Conservation (phyloP, 2,113 vertebrate species). For the Danionella cerebrum region DNA sequence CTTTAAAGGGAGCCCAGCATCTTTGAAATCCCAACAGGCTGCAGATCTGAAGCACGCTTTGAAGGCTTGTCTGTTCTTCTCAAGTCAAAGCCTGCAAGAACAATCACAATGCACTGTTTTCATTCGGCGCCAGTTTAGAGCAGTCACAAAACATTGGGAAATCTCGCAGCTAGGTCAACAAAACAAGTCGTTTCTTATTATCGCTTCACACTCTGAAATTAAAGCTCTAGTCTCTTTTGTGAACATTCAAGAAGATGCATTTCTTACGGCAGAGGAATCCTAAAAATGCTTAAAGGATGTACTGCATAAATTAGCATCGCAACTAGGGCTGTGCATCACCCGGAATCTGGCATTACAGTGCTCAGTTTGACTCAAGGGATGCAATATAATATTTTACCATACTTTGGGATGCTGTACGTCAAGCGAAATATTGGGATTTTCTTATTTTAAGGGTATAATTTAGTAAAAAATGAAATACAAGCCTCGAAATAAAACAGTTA, state of each 20-base stretch:
- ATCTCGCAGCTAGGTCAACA: conserved; percentile 1
- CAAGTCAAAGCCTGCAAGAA: conserved; percentile 19
- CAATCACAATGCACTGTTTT: neutral
- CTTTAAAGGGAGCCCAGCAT: conserved; percentile 55
- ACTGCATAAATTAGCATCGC: too few relatives aligned
- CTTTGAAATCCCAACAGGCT: conserved; percentile 50
- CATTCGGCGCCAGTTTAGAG: neutral
- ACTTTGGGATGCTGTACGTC: too few relatives aligned
- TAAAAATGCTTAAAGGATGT: too few relatives aligned
- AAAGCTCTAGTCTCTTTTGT: neutral
- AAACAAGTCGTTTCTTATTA: neutral
- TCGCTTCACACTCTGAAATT: neutral
- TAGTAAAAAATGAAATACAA: too few relatives aligned
- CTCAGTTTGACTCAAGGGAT: too few relatives aligned
- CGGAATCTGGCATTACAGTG: too few relatives aligned
- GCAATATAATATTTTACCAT: too few relatives aligned
- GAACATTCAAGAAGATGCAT: neutral
- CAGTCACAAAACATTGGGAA: neutral
- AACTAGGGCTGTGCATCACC: too few relatives aligned
- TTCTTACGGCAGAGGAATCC: too few relatives aligned
- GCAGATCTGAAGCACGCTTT: conserved; percentile 15
- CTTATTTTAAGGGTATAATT: too few relatives aligned
- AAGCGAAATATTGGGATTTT: too few relatives aligned
- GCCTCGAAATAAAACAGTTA: too few relatives aligned
- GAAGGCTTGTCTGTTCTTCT: neutral